Evolutionary conservation across 1,140 invertebrate species (phyloP), one percentile per base, ranked within the genome.

Genomic region (Chironomus striatipennis): DNA sequence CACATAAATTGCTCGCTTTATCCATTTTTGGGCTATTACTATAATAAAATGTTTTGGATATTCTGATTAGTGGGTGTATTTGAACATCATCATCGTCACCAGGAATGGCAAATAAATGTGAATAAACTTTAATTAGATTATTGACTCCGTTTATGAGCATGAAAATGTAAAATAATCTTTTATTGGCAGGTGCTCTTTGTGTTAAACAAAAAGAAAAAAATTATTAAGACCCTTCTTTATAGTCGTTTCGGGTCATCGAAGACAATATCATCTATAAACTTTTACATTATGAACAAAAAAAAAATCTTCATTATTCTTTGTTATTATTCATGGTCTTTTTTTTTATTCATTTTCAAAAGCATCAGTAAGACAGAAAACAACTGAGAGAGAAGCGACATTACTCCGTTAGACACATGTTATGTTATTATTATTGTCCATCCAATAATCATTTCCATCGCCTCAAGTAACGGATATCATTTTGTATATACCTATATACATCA

Each of bases 391-490:
- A 57, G 8, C 47, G 47, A 57, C 47, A 57, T 70, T 70, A 21
- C 65, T 70, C 65, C 65, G 65, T 70, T 70, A 70, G 17, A 21
- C 65, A 70, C 20, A 70, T 70, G 65, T 70, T 21, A 21, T 21
- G 47, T 57, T 57, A 57, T 57, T 57, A 57, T 57, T 57, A 57
- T 57, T 57, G 47, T 57, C 20, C 65, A 20, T 70, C 17, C 20
- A 70, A 70, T 70, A 70, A 70, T 70, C 65, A 70, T 70, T 70
- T 70, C 65, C 65, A 70, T 70, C 65, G 20, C 65, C 65, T 70
- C 20, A 20, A 70, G 65, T 21, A 70, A 70, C 65, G 65, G 65
- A 70, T 70, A 70, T 70, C 65, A 70, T 57, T 57, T 57, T 47
- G 8, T 57, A 34, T 34, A 34, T 57, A n/a, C 12, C n/a, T 57